Base-by-base conservation (phyloP, 2,113 vertebrate species). In the Laticauda colubrina region DNA sequence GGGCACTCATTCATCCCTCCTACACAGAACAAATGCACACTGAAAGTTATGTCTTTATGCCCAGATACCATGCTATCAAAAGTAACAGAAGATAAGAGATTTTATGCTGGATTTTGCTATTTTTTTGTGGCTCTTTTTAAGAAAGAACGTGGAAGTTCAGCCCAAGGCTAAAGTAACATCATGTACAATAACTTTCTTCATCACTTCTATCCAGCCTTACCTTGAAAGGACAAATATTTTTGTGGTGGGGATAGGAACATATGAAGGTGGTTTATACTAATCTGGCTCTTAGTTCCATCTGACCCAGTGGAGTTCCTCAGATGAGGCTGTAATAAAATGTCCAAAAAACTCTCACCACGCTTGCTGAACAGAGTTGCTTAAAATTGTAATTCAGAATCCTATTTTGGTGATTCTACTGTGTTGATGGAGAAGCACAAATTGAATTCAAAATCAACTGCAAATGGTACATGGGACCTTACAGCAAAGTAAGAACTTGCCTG, bases 1-100 rank as follows among this genome's bases (percentile, higher is more conserved):
- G 98, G 97, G 97, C 96, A 97, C 95, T 98, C 97, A 95, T 93
- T 98, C 97, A 96, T 96, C 96, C 96, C 96, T 97, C 94, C 95
- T 97, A 95, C 96, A 97, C 93, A 95, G 90, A 64, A 93, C 95
- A 93, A 90, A 88, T 95, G 95, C 93, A 94, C 95, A 91, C 96
- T 92, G 94, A 96, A 96, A 97, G 96, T 90, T 95, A 96, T 93
- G 93, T 85, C 95, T 95, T 90, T 95, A 95, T 97, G 95, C 94
- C 94, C 92, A 89, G 91, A 92, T 94, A 91, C 93, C 93, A 88
- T 29, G 53, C 43, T 89, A 89, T 95, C 51, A 45, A 92, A 92
- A 94, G 61, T 91, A 54, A 85, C 89, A 92, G 61, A 96, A 89
- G 53, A 88, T 51, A 59, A 91, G 92, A 92, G 23, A 43, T 39